Conservation (phyloP, 2,113 vertebrate species). For the Pachyramphus minor region DNA sequence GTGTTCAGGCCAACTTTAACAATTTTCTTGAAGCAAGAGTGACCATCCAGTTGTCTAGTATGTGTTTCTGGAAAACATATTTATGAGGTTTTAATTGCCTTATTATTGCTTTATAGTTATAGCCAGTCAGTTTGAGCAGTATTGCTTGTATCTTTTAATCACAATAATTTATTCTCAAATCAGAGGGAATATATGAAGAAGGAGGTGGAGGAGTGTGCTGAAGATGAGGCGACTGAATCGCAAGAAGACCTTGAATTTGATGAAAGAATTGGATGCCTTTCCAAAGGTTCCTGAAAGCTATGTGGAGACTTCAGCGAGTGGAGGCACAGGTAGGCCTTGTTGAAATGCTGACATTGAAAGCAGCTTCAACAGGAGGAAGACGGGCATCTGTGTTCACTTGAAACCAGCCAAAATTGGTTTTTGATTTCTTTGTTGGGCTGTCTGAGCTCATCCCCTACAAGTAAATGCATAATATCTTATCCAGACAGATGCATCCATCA, state of each 20-base stretch:
- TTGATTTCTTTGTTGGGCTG: background rate
- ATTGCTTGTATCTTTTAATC: background rate
- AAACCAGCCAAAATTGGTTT: background rate
- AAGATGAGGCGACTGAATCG: conserved; percentile 93
- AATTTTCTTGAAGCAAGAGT: background rate
- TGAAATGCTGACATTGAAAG: background rate
- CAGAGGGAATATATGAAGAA: conserved; percentile 77
- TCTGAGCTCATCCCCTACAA: background rate
- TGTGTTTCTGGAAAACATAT: background rate
- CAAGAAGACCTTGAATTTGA: conserved; percentile 92
- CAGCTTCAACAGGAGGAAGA: background rate
- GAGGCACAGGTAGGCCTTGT: conserved; percentile 84
- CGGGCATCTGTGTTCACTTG: background rate
- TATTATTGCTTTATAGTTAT: background rate
- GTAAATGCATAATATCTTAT: background rate
- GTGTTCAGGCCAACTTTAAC: background rate
- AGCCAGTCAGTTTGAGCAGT: background rate
- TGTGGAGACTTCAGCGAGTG: conserved; percentile 89
- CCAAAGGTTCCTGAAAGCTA: conserved; percentile 97
- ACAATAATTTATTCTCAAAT: background rate
- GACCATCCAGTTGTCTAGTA: background rate
- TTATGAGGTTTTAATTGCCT: background rate
- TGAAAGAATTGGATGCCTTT: conserved; percentile 95
- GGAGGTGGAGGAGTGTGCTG: conserved; percentile 46
- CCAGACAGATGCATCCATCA: background rate